phyloP scores from a whole-genome alignment of 2,888 invertebrate species.

The Argynnis bischoffii region DNA sequence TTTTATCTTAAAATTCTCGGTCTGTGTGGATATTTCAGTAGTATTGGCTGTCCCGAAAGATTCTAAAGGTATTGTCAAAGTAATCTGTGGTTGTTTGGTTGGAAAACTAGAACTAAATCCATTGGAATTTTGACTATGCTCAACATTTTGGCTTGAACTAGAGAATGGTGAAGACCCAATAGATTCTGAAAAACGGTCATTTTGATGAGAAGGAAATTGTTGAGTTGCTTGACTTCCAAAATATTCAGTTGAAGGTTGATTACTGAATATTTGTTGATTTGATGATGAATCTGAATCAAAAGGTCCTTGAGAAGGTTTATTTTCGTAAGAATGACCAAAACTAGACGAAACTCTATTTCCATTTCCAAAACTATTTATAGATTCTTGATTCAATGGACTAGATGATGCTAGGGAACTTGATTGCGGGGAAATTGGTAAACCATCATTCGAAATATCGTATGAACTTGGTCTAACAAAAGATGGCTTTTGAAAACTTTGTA shows the following conservation, averaged over 20 bases:
- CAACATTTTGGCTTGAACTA: conserved; percentile 1
- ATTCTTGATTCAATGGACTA: background rate
- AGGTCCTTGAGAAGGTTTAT: conserved; percentile 1
- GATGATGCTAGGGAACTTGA: background rate
- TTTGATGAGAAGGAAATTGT: conserved; percentile 5
- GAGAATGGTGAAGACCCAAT: background rate
- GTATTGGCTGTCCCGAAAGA: conserved; percentile 20
- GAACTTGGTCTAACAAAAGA: conserved; percentile 27
- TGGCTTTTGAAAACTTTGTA: conserved; percentile 13
- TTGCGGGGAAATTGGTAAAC: conserved; percentile 3
- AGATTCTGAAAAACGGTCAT: conserved; percentile 8
- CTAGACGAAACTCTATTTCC: background rate
- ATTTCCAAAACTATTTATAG: conserved; percentile 3
- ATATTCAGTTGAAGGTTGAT: conserved; percentile 3
- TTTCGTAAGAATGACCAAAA: conserved; percentile 1
- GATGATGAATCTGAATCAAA: background rate
- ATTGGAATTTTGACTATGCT: conserved; percentile 34
- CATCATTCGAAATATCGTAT: conserved; percentile 20
- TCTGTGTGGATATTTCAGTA: background rate
- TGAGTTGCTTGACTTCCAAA: background rate
- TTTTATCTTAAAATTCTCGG: conserved; percentile 10
- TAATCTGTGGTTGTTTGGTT: conserved; percentile 52
- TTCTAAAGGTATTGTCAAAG: conserved; percentile 58
- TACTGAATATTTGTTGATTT: background rate
- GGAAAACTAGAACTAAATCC: conserved; percentile 41